Evolutionary conservation across 1,140 invertebrate genomes (phyloP).

Genomic region (Drosophila sproati): DNA sequence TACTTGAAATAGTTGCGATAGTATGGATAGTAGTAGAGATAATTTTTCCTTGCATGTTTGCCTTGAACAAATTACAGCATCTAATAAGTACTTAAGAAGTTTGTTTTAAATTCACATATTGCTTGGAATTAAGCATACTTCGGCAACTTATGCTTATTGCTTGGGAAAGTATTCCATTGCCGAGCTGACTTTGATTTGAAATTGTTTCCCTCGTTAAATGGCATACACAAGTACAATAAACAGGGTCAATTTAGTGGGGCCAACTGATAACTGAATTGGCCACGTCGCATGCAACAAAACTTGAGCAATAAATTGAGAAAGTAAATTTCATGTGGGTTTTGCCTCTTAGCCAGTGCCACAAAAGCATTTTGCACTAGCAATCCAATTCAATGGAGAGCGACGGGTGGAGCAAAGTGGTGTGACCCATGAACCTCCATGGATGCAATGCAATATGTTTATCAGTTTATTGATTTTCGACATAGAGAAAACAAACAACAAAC

Average conservation of each 20-base stretch:
- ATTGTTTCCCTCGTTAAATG: too few species aligned
- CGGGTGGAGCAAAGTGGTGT: background rate
- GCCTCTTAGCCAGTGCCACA: background rate
- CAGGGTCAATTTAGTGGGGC: background rate
- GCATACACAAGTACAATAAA: background rate
- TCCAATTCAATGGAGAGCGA: slow-evolving; percentile 34
- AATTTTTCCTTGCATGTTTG: too few species aligned
- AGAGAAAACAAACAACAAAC: slow-evolving; percentile 45
- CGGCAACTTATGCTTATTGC: too few species aligned
- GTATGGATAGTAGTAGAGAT: too few species aligned
- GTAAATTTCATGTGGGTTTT: slow-evolving; percentile 40
- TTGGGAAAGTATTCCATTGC: too few species aligned
- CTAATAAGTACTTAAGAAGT: too few species aligned
- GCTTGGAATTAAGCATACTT: too few species aligned
- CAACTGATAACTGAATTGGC: slow-evolving; percentile 1
- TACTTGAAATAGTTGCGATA: too few species aligned
- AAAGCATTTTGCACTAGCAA: slow-evolving; percentile 49
- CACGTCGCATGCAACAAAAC: slow-evolving; percentile 4
- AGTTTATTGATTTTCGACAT: slow-evolving; percentile 74
- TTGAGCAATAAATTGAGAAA: slow-evolving; percentile 52
- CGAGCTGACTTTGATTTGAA: too few species aligned
- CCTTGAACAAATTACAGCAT: too few species aligned
- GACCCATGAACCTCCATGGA: too few species aligned
- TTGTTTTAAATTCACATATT: too few species aligned
- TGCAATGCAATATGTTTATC: slow-evolving; percentile 75